These are phyloP conservation scores for Alloplasta piceator DNA, from an alignment of 2,888 invertebrate species.

Conservation along the genomic window DNA sequence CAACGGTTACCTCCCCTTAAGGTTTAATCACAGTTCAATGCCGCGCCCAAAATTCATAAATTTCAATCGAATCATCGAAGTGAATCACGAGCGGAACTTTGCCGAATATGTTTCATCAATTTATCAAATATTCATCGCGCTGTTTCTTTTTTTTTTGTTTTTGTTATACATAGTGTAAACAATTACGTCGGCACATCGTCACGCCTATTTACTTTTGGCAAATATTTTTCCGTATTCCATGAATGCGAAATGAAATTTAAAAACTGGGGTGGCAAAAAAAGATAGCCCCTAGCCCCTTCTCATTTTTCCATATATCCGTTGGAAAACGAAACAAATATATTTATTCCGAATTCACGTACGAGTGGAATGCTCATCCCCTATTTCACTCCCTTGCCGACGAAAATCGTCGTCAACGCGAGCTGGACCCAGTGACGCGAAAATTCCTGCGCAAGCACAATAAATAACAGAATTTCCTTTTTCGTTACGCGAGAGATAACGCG, in stretches of 20 bases:
- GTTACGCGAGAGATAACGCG: slow-evolving; percentile 5
- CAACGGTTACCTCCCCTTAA: too few relatives aligned
- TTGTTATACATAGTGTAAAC: too few relatives aligned
- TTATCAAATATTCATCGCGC: too few relatives aligned
- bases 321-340: slow-evolving; percentile 48
- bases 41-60: too few relatives aligned
- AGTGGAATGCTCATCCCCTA: not conserved
- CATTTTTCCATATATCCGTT: slow-evolving; percentile 2
- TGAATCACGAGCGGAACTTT: too few relatives aligned
- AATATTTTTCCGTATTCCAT: slow-evolving; percentile 35
- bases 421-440: slow-evolving; percentile 34
- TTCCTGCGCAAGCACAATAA: slow-evolving; percentile 38
- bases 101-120: too few relatives aligned
- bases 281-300: slow-evolving; percentile 7
- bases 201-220: slow-evolving; percentile 46
- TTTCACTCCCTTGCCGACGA: not conserved
- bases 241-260: slow-evolving; percentile 34
- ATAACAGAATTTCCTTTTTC: slow-evolving; percentile 54
- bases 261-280: slow-evolving; percentile 25
- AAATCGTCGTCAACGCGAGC: not conserved
- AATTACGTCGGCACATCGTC: slow-evolving; percentile 10
- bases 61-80: too few relatives aligned
- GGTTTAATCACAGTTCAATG: too few relatives aligned
- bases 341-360: slow-evolving; percentile 33
- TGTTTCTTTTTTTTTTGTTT: too few relatives aligned